Conservation (phyloP, 2,888 invertebrate species). For the Drosophila mettleri region DNA sequence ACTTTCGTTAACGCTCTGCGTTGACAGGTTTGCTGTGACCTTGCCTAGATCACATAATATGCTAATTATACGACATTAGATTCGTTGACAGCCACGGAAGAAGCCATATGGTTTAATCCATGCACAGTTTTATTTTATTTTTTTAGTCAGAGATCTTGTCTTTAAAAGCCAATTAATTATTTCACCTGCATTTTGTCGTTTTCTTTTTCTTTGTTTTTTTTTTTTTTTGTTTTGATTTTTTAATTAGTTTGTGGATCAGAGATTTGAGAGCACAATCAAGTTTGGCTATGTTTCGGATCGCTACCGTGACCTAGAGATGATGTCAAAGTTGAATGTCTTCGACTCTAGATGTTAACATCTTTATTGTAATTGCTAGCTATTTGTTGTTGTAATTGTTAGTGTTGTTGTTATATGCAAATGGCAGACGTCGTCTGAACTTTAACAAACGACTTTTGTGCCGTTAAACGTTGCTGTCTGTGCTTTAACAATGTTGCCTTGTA, state of each 20-base stretch:
- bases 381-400: conserved; percentile 23
- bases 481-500: conserved; percentile 41
- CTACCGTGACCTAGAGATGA: conserved; percentile 73
- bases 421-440: conserved; percentile 66
- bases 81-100: conserved; percentile 46
- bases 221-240: conserved; percentile 20
- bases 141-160: conserved; percentile 25
- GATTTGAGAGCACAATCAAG: conserved; percentile 24
- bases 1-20: conserved; percentile 65
- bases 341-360: conserved; percentile 59
- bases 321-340: conserved; percentile 78
- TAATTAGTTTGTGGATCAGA: conserved; percentile 41
- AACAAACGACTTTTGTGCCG: conserved; percentile 40
- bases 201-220: neutral
- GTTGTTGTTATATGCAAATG: conserved; percentile 37
- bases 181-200: conserved; percentile 48
- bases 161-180: conserved; percentile 46
- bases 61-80: conserved; percentile 49
- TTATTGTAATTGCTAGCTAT: conserved; percentile 54
- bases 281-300: conserved; percentile 18
- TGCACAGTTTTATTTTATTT: conserved; percentile 15
- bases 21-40: conserved; percentile 57
- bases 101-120: conserved; percentile 38
- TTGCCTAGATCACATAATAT: conserved; percentile 55
- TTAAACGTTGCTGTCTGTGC: conserved; percentile 20